phyloP scores from a whole-genome alignment of 2,113 vertebrate genomes.

The Oncorhynchus kisutch region DNA sequence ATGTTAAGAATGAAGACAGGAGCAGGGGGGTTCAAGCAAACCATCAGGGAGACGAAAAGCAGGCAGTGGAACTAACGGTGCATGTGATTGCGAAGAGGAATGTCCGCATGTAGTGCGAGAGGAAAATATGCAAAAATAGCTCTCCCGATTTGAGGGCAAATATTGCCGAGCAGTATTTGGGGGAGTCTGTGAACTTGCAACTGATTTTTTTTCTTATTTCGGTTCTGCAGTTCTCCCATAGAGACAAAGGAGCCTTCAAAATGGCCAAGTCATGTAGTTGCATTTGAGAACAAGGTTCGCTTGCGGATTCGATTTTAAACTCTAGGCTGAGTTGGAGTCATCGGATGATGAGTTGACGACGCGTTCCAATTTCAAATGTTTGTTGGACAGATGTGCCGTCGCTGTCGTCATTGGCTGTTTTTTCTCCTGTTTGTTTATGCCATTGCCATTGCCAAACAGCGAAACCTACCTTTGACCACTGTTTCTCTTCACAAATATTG shows the following conservation, averaged over 20 bases:
- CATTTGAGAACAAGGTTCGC: neutral
- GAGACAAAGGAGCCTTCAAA: too few relatives aligned
- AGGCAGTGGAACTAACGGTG: slow-evolving; percentile 4
- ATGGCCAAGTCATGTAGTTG: neutral
- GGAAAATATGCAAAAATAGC: neutral
- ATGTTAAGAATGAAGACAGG: slow-evolving; percentile 7
- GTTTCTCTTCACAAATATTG: slow-evolving; percentile 61
- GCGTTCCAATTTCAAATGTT: neutral
- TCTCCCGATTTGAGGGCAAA: neutral
- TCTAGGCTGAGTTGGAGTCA: neutral
- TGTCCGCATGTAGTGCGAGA: neutral
- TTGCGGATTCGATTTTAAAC: neutral
- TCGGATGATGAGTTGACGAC: neutral
- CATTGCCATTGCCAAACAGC: slow-evolving; percentile 37
- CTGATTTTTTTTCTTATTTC: neutral
- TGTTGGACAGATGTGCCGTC: slow-evolving; percentile 19
- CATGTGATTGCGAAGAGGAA: slow-evolving; percentile 23
- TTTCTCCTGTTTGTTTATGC: slow-evolving; percentile 40
- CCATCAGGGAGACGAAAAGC: slow-evolving; percentile 22
- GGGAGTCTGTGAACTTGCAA: neutral
- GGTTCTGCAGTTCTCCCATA: too few relatives aligned
- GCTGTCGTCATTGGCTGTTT: slow-evolving; percentile 42
- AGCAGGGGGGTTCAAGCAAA: slow-evolving; percentile 2
- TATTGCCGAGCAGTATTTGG: neutral
- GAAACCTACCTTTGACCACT: slow-evolving; percentile 17